These are phyloP conservation scores for Sorex araneus DNA, from an alignment of 2,113 vertebrate species.

Conservation along the genomic window DNA sequence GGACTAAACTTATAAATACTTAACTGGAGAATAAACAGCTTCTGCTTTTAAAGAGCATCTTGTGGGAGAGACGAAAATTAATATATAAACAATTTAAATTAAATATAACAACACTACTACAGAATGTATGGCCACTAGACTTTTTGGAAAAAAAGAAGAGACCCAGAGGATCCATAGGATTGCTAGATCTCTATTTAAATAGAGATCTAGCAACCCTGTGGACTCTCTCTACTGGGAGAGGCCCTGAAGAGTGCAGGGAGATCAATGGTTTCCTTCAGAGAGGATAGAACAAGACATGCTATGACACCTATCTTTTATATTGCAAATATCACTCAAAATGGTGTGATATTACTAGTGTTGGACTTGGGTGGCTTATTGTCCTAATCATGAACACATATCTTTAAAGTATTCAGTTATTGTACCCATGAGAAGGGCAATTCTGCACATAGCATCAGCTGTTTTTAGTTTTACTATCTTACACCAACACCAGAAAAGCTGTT, in stretches of 20 bases:
- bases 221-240: background rate
- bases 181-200: too few species aligned
- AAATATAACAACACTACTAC: background rate
- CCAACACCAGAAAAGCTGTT: background rate
- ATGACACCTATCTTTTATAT: background rate
- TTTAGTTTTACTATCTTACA: background rate
- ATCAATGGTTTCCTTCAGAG: background rate
- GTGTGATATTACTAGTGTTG: background rate
- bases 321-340: background rate
- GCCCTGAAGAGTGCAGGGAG: background rate
- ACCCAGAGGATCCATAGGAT: background rate
- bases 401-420: background rate
- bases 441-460: background rate
- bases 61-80: background rate
- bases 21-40: background rate
- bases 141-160: background rate
- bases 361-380: background rate
- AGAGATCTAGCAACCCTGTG: background rate
- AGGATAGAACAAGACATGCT: background rate
- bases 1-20: background rate
- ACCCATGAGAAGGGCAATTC: background rate
- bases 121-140: rapidly evolving
- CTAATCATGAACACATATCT: background rate
- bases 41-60: background rate
- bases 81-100: background rate